These are phyloP conservation scores for Gavialis gangeticus DNA, from an alignment of 2,113 vertebrate species.

Conservation along the genomic window DNA sequence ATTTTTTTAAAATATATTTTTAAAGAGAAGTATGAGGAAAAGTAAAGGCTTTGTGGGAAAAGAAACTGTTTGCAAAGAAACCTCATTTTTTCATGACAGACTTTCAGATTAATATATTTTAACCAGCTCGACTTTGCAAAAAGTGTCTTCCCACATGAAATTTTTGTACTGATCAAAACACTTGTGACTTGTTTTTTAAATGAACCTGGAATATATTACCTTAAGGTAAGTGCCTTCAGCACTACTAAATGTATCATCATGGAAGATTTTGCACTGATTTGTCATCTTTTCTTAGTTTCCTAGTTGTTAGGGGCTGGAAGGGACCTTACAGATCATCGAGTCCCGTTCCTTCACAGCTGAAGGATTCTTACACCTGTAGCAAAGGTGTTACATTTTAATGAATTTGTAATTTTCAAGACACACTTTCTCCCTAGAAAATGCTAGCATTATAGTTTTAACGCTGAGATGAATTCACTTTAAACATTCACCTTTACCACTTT, in stretches of 20 bases:
- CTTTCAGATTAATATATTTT: neutral
- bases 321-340: too few relatives aligned
- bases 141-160: neutral
- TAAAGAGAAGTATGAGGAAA: too few relatives aligned
- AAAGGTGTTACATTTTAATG: neutral
- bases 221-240: neutral
- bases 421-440: neutral
- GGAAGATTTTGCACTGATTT: neutral
- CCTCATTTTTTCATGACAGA: neutral
- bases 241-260: neutral
- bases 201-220: neutral
- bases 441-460: neutral
- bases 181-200: neutral
- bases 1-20: neutral
- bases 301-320: too few relatives aligned
- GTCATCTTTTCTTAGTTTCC: neutral
- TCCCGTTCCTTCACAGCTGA: too few relatives aligned
- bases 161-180: neutral
- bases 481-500: neutral
- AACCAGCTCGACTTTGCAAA: neutral
- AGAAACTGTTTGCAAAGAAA: neutral
- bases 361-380: neutral
- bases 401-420: neutral
- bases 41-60: too few relatives aligned
- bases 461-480: neutral